Evolutionary conservation across 2,113 vertebrate species (phyloP).

Genomic region (Corythornis madagascariensis): DNA sequence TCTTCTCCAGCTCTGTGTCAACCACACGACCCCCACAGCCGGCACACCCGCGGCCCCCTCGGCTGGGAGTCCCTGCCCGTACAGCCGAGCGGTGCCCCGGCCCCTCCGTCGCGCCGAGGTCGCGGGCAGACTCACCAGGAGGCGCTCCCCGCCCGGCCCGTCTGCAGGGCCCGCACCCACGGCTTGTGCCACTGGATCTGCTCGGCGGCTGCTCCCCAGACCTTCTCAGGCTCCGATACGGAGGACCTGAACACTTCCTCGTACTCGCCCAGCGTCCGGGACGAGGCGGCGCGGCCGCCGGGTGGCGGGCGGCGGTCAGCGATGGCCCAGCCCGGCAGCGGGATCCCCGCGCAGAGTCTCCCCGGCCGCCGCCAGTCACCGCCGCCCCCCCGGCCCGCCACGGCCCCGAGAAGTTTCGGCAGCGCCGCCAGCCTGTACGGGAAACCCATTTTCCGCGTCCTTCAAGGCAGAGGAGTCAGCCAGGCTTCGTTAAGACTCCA

Average conservation of each 20-base stretch:
- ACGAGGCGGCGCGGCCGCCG: not conserved
- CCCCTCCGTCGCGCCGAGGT: not conserved
- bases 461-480: not conserved
- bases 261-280: conserved; percentile 9
- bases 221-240: conserved; percentile 64
- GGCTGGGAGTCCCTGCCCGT: not conserved
- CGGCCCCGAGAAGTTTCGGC: not conserved
- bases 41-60: not conserved
- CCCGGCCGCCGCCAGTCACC: not conserved
- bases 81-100: not conserved
- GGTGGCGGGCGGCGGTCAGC: not conserved
- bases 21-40: rapidly evolving
- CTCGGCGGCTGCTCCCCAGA: conserved; percentile 72
- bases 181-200: conserved; percentile 76
- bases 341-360: not conserved
- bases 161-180: conserved; percentile 71
- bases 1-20: rapidly evolving
- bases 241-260: conserved; percentile 59
- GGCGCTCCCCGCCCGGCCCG: not conserved
- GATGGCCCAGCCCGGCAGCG: not conserved
- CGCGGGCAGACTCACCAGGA: conserved; percentile 68
- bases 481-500: too few species aligned
- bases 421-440: not conserved
- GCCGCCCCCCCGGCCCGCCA: not conserved
- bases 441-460: not conserved